Percentiles rank a stretch among this genome's conserved stretches.
phyloP scores from a whole-genome alignment of 2,797 vertebrate genomes.

The Gobio occitaniae region DNA sequence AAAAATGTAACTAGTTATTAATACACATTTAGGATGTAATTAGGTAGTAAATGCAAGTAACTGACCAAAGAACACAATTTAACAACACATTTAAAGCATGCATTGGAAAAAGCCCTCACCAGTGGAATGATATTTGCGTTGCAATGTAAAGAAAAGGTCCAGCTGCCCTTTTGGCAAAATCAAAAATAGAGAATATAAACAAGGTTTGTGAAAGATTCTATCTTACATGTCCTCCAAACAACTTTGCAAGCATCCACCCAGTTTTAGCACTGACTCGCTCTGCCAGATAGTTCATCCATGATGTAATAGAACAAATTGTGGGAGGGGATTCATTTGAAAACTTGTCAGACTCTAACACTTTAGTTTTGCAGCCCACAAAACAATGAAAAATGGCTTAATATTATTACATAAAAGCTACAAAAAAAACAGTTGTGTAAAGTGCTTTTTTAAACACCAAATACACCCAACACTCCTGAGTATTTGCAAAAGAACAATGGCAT shows the following conservation, averaged over 20 bases:
- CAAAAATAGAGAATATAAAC: conserved; percentile 21
- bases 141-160: background rate
- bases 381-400: background rate
- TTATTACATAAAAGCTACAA: background rate
- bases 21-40: background rate
- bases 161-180: conserved; percentile 12
- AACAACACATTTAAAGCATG: conserved; percentile 14
- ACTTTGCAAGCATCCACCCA: conserved; percentile 70
- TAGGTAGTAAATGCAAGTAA: background rate
- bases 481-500: background rate
- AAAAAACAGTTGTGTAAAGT: background rate
- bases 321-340: conserved; percentile 48
- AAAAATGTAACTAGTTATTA: background rate
- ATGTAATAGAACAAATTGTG: conserved; percentile 68
- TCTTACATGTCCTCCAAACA: conserved; percentile 13
- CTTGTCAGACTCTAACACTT: conserved; percentile 9
- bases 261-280: conserved; percentile 57
- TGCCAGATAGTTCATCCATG: conserved; percentile 78
- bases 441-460: background rate
- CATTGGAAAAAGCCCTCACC: conserved; percentile 50
- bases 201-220: conserved; percentile 12
- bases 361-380: background rate
- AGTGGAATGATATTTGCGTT: conserved; percentile 5
- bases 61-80: background rate
- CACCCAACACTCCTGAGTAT: background rate